Evolutionary conservation across 2,888 invertebrate genomes (phyloP).

Genomic region (Hypsopygia costalis): DNA sequence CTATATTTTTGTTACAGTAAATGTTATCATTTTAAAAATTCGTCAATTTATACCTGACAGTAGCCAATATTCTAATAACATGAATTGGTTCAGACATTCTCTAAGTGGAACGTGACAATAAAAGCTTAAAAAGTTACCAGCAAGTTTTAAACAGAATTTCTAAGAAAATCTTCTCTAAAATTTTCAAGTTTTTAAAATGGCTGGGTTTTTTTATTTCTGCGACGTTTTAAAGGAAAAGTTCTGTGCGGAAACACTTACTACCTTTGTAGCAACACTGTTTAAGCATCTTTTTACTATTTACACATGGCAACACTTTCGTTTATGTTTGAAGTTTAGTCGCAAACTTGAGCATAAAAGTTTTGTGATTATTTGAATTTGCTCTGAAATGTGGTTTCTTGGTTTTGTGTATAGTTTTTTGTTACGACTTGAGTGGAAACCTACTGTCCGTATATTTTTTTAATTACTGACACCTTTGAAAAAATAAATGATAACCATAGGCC

Average conservation of each 20-base stretch:
- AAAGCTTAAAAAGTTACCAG: background rate
- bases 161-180: background rate
- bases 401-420: background rate
- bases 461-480: no score
- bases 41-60: no score
- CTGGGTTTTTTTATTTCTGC: background rate
- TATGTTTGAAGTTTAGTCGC: constrained; percentile 3
- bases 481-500: no score
- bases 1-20: no score
- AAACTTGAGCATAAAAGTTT: constrained; percentile 3
- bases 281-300: constrained; percentile 3
- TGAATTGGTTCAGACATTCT: no score
- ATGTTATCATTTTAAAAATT: no score
- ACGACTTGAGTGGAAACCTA: background rate
- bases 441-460: no score
- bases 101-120: background rate
- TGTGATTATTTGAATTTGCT: constrained; percentile 1
- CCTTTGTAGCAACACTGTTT: constrained; percentile 1
- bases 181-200: background rate
- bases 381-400: background rate
- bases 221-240: constrained; percentile 1
- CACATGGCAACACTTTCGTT: constrained; percentile 9
- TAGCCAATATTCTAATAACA: no score
- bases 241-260: background rate
- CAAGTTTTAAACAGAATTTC: background rate